Evolutionary conservation across 2,888 invertebrate species (phyloP), one percentile per base, ranked within the genome.

Genomic region (Himalopsyche tibetana): DNA sequence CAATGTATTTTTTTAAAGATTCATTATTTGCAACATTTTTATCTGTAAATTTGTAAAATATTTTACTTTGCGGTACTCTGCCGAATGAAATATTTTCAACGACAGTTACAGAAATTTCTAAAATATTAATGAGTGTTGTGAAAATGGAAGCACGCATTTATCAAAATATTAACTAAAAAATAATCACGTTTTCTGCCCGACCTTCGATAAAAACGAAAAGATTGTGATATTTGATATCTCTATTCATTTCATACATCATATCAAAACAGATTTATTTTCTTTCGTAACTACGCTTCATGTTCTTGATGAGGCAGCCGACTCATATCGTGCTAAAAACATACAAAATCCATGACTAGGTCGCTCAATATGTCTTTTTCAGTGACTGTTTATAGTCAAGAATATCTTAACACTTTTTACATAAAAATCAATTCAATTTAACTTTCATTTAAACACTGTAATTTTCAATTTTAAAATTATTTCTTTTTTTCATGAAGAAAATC

Each of bases 151-250:
- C 63, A 63, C 28, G 63, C 63, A 11, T 63, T 63, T 63, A 19
- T 5, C 9, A 63, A 63, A 63, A 19, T 19, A 63, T 4, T 9
- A 15, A 4, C 28, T 6, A 19, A 56, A 56, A 56, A 56, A 56
- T n/a, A 17, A 63, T 63, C 63, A 63, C 63, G 63, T 51, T 19
- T 63, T 63, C 19, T 63, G 6, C 1, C 5, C 19, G 19, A 63
- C 63, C 63, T 63, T 63, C 63, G 63, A 63, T 63, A 63, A 63
- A 63, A 4, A n/a, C 63, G 63, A 63, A n/a, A 63, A 63, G 63
- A 63, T 63, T 63, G 4, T 63, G 19, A 19, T 63, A n/a, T 19
- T 63, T 19, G 63, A 63, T 63, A 63, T 63, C 19, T 63, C 28
- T 63, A 11, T 19, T 63, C 19, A 63, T 63, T 63, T 63, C 63